Percentiles rank a stretch among this genome's conserved stretches.
Conservation (phyloP, 1,140 invertebrate species). For the Rhizoglyphus robini region DNA sequence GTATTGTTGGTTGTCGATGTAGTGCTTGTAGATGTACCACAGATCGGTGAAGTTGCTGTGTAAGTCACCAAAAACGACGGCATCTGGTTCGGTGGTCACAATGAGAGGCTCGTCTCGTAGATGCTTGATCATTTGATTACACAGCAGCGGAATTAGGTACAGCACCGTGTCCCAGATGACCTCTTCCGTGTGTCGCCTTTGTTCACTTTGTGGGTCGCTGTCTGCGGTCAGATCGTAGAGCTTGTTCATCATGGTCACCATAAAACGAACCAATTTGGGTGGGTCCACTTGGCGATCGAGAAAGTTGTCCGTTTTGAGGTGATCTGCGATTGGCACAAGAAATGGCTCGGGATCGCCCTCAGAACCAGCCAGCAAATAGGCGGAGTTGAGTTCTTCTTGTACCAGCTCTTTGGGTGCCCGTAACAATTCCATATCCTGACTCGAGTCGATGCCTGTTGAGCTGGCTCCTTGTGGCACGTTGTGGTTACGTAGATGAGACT, state of each 20-base stretch:
- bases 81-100: background rate
- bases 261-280: background rate
- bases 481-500: too few relatives aligned
- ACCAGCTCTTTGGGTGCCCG: too few relatives aligned
- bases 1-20: conserved; percentile 44
- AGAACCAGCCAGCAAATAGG: background rate
- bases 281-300: background rate
- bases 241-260: background rate
- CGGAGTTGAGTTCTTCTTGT: too few relatives aligned
- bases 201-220: background rate
- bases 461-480: too few relatives aligned
- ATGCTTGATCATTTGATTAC: background rate
- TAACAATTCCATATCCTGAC: too few relatives aligned
- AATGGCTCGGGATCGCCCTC: background rate
- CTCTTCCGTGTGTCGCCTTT: background rate
- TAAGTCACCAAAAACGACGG: conserved; percentile 35
- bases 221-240: background rate
- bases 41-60: conserved; percentile 47
- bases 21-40: conserved; percentile 44
- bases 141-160: background rate
- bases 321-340: background rate
- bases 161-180: background rate
- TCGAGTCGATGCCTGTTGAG: too few relatives aligned
- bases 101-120: background rate
- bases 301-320: background rate